A percentile compares a stretch with the other conserved stretches of the same genome.
phyloP scores from a whole-genome alignment of 2,888 invertebrate species.

The Yponomeuta plumbellus region DNA sequence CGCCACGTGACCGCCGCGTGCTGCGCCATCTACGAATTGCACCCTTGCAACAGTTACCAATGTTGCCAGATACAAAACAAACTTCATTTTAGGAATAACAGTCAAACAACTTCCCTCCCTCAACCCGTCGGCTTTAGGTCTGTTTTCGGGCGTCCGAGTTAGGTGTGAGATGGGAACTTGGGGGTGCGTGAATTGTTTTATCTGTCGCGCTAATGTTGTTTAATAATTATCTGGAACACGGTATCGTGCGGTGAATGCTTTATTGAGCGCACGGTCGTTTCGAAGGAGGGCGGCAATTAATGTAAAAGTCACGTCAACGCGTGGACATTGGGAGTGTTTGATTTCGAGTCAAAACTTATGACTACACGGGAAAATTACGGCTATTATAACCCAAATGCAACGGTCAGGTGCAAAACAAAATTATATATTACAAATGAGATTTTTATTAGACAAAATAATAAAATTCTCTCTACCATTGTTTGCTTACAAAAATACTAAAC shows the following conservation, averaged over 20 bases:
- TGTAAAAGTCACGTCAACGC: constrained; percentile 45
- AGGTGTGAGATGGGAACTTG: neutral
- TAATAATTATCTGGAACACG: constrained; percentile 65
- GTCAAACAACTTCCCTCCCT: constrained; percentile 28
- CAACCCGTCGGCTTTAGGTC: neutral
- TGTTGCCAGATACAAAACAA: constrained; percentile 50
- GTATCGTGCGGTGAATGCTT: constrained; percentile 51
- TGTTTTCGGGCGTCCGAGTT: neutral
- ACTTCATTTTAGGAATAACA: constrained; percentile 23
- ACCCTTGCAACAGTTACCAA: constrained; percentile 58
- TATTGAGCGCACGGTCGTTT: constrained; percentile 44
- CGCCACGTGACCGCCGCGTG: constrained; percentile 69
- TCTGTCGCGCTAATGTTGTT: constrained; percentile 63
- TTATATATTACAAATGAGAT: too few relatives aligned
- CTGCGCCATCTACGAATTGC: constrained; percentile 67
- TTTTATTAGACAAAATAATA: too few relatives aligned
- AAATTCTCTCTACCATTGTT: too few relatives aligned
- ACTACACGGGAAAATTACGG: neutral
- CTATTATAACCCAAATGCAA: neutral
- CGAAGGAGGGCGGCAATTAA: constrained; percentile 48
- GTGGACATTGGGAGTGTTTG: constrained; percentile 15
- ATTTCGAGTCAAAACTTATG: constrained; percentile 1
- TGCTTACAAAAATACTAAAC: too few relatives aligned
- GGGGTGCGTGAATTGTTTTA: constrained; percentile 54
- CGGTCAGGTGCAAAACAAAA: neutral